Percentiles rank a stretch among this genome's conserved stretches.
Conservation (phyloP, 2,113 vertebrate genomes). For the Gasterosteus nipponicus region DNA sequence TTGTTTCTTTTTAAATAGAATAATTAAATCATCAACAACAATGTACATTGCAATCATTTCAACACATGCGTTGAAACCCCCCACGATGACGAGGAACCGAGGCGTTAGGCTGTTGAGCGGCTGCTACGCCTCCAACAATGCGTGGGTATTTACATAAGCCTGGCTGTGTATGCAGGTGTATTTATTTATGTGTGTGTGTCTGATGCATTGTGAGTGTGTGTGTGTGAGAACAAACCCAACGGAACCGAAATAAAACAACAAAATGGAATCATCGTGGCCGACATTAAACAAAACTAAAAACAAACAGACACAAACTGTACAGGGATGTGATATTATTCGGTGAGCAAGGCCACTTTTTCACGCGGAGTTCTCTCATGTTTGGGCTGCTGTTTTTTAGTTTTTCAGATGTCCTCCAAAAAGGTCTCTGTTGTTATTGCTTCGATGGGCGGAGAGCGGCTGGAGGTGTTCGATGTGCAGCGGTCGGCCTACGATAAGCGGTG, state of each 20-base stretch:
- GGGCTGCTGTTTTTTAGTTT: constrained; percentile 19
- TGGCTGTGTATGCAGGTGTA: constrained; percentile 9
- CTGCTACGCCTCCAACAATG: constrained; percentile 35
- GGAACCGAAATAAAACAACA: constrained; percentile 34
- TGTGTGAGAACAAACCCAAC: constrained; percentile 44
- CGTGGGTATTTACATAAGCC: constrained; percentile 35
- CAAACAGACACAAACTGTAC: constrained; percentile 60
- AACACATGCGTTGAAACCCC: constrained; percentile 54
- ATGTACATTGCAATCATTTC: constrained; percentile 67
- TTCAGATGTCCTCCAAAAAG: constrained; percentile 19
- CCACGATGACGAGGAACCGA: constrained; percentile 56
- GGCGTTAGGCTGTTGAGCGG: constrained; percentile 49
- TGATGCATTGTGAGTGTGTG: constrained; percentile 21
- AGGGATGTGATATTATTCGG: constrained; percentile 57
- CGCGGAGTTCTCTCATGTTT: constrained; percentile 46
- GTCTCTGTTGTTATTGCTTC: constrained; percentile 75
- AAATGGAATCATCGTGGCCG: constrained; percentile 73
- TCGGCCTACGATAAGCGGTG: not conserved
- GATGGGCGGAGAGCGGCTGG: constrained; percentile 26
- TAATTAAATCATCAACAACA: constrained; percentile 67
- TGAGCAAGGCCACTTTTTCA: constrained; percentile 76
- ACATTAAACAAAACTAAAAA: constrained; percentile 54
- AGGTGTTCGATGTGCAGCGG: constrained; percentile 1
- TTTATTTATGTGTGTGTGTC: constrained; percentile 13
- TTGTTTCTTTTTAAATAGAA: constrained; percentile 77